phyloP scores from a whole-genome alignment of 2,888 invertebrate genomes.

The Meloe dianella region DNA sequence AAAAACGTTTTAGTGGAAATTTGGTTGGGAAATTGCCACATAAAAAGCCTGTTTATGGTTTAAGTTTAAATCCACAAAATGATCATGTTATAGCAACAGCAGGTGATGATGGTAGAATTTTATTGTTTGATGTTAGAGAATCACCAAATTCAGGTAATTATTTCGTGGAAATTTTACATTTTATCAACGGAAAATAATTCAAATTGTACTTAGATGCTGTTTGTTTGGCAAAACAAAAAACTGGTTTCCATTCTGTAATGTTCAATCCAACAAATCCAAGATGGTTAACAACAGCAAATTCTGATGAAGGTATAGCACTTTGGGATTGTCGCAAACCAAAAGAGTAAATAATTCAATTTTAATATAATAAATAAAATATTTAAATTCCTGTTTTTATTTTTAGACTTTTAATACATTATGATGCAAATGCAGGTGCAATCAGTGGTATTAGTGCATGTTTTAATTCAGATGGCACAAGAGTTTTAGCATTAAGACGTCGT shows the following conservation, averaged over 20 bases:
- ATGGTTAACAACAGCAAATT: slow-evolving; percentile 86
- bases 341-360: slow-evolving; percentile 65
- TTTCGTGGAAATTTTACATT: background rate
- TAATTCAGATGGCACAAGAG: slow-evolving; percentile 76
- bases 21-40: slow-evolving; percentile 79
- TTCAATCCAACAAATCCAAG: slow-evolving; percentile 86
- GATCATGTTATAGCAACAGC: slow-evolving; percentile 86
- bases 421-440: slow-evolving; percentile 60
- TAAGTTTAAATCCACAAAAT: slow-evolving; percentile 86
- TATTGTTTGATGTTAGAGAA: slow-evolving; percentile 83
- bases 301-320: slow-evolving; percentile 84
- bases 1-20: slow-evolving; percentile 58
- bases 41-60: slow-evolving; percentile 88
- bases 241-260: slow-evolving; percentile 94
- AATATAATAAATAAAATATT: background rate
- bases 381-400: slow-evolving; percentile 33
- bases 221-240: slow-evolving; percentile 71
- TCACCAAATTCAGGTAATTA: slow-evolving; percentile 53
- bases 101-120: slow-evolving; percentile 88
- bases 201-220: slow-evolving; percentile 56
- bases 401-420: slow-evolving; percentile 75
- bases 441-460: slow-evolving; percentile 94
- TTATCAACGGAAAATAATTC: background rate
- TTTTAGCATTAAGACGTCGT: slow-evolving; percentile 84
- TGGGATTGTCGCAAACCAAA: slow-evolving; percentile 88